phyloP scores from a whole-genome alignment of 1,140 invertebrate genomes.

The Chironomus tepperi region DNA sequence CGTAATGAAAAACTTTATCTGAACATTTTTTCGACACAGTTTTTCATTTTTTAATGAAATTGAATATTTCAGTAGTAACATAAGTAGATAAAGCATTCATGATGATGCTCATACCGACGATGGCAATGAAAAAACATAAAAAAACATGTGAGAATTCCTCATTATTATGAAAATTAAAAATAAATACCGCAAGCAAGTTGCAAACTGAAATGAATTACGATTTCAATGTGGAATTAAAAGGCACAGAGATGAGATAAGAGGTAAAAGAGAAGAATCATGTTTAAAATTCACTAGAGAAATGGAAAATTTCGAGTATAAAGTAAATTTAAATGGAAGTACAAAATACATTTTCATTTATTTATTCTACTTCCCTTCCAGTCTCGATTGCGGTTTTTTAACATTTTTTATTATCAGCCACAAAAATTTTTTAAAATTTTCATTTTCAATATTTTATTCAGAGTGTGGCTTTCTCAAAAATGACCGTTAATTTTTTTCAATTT shows the following conservation, averaged over 20 bases:
- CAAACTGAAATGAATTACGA: background rate
- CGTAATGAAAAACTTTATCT: too few species aligned
- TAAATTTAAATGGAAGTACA: background rate
- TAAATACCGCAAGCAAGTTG: background rate
- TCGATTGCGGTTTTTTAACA: background rate
- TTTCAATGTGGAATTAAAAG: too few species aligned
- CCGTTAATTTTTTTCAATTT: too few species aligned
- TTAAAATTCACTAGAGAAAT: constrained; percentile 4
- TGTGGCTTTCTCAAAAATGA: background rate
- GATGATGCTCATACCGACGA: too few species aligned
- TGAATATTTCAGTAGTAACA: too few species aligned
- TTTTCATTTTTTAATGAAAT: too few species aligned
- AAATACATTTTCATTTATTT: background rate
- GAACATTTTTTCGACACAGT: too few species aligned
- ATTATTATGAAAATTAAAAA: constrained; percentile 13
- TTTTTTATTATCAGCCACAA: too few species aligned
- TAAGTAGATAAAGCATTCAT: too few species aligned
- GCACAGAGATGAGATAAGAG: too few species aligned
- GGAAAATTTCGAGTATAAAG: background rate
- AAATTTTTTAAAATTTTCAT: background rate
- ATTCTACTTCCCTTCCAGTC: background rate
- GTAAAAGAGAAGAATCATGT: background rate
- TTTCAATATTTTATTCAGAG: background rate
- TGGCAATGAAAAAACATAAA: too few species aligned
- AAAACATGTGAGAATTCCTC: background rate